Base-by-base conservation (phyloP, 2,113 vertebrate genomes). In the Beaufortia kweichowensis region DNA sequence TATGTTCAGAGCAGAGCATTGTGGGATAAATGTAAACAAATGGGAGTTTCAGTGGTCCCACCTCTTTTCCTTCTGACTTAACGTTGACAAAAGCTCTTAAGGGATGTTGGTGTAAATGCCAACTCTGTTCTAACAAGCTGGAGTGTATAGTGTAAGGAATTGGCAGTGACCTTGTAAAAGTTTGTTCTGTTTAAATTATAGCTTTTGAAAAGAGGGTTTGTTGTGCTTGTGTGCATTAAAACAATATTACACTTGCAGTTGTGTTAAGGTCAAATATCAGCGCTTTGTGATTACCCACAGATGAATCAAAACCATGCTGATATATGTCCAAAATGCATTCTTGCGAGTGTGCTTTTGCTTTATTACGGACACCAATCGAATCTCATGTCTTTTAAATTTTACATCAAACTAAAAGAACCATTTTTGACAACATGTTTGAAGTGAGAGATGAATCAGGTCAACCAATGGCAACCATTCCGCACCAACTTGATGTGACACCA, bases 401-500 rank as follows among this genome's bases (percentile, higher is more conserved):
- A 41, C 57, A 26, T 71, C n/a, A 62, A 28, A 60, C 11, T n/a
- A 35, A 21, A 26, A 62, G 10, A 39, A 24, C 6, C 1, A 23
- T 59, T 66, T 76, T 67, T n/a, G 19, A 75, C 72, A 50, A 33
- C 21, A 33, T 43, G 62, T 35, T 77, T 46, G 41, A 14, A 69
- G 28, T 19, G n/a, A 68, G 55, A 29, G 71, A 76, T 41, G 68
- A 75, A 76, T 75, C 23, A 28, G 55, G 68, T 65, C 74, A 82
- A 63, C 69, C 75, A 60, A 64, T 79, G 65, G 39, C 62, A 61
- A 63, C 24, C 56, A 70, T 53, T 55, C 60, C 41, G 39, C 21
- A 8, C 53, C 55, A 55, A 66, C 60, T 63, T 80, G 53, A 66
- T 41, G 48, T 81, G 75, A 77, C 70, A 67, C 61, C 82, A 80